Conservation (phyloP, 2,113 vertebrate species). For the Tonatia bakeri region DNA sequence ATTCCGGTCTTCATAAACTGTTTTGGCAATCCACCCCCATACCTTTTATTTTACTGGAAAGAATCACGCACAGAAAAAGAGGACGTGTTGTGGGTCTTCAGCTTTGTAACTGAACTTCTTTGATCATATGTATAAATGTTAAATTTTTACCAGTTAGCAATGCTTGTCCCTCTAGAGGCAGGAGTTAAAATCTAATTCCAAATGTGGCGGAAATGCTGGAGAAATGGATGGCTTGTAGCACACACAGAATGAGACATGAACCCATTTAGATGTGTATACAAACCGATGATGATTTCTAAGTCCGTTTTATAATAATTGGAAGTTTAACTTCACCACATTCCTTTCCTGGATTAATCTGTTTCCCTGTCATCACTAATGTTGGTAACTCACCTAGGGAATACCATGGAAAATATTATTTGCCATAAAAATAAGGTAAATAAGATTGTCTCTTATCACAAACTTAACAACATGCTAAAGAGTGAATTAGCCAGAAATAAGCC, state of each 20-base stretch:
- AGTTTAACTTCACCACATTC: not conserved
- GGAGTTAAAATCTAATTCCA: not conserved
- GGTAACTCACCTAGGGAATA: not conserved
- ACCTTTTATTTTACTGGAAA: not conserved
- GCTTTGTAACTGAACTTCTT: conserved; percentile 10
- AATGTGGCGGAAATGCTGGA: not conserved
- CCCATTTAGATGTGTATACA: not conserved
- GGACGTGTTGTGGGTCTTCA: not conserved
- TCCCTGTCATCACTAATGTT: not conserved
- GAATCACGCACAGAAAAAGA: not conserved
- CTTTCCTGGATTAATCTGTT: not conserved
- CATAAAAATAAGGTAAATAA: not conserved
- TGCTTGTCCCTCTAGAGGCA: not conserved
- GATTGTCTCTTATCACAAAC: not conserved
- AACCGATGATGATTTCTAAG: not conserved
- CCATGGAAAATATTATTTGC: not conserved
- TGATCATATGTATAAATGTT: not conserved
- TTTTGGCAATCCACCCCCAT: not conserved
- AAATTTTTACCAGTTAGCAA: not conserved
- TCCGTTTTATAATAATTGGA: not conserved
- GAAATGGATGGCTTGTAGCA: not conserved
- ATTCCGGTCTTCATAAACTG: not conserved
- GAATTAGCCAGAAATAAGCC: not conserved
- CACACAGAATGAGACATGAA: not conserved
- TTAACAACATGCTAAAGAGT: not conserved